Evolutionary conservation across 2,888 invertebrate genomes (phyloP).

Genomic region (Pseudococcus longispinus): DNA sequence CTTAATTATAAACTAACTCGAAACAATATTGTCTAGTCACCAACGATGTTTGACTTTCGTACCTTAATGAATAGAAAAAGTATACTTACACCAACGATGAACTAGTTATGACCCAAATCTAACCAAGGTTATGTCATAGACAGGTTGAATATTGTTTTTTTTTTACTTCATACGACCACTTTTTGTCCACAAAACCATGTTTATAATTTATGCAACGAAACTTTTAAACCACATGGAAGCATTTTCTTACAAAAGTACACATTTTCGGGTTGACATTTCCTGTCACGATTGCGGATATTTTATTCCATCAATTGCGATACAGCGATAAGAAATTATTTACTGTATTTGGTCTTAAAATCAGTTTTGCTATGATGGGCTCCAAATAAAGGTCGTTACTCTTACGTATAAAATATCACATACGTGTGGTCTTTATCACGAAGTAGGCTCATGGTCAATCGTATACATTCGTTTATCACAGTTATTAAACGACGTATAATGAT

Average conservation of each 20-base stretch:
- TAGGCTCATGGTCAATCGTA: conserved; percentile 35
- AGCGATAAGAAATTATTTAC: neutral
- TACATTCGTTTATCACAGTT: conserved; percentile 1
- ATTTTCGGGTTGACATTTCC: neutral
- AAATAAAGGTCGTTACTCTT: conserved; percentile 36
- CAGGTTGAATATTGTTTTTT: no score
- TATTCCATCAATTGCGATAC: neutral
- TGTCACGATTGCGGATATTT: neutral
- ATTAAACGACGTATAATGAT: conserved; percentile 9
- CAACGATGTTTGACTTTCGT: no score
- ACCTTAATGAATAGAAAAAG: no score
- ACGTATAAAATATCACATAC: neutral
- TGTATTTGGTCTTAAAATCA: neutral
- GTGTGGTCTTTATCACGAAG: conserved; percentile 28
- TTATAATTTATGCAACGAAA: no score
- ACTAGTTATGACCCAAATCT: no score
- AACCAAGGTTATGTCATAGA: no score
- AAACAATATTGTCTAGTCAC: no score
- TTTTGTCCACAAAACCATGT: no score
- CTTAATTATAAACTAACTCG: no score
- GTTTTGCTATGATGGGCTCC: neutral
- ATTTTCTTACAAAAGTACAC: neutral
- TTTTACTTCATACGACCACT: no score
- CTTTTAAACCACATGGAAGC: no score
- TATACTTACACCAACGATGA: no score